Base-by-base conservation (phyloP, 2,888 invertebrate genomes). In the Brachypterus glaber region DNA sequence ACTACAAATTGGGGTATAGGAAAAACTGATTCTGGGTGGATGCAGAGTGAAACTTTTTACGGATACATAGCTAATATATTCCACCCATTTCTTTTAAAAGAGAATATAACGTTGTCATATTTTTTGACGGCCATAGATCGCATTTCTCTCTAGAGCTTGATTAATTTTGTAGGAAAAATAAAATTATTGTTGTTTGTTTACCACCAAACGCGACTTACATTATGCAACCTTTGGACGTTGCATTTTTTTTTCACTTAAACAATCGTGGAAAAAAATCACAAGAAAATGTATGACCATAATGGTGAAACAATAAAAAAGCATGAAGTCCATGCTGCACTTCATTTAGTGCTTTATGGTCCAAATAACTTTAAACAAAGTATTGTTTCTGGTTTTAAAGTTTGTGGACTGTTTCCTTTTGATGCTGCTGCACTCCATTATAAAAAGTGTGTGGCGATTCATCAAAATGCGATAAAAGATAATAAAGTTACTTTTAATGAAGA, bases 1-100 rank as follows among this genome's bases (percentile, higher is more conserved):
- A 37, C n/a, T n/a, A n/a, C 33, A 29, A 32, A 35, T 24, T 43
- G 35, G 39, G 39, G n/a, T 12, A 30, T 41, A 25, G 43, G 40
- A 14, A 45, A 30, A 16, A 39, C 45, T 9, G 43, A 43, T 15
- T 26, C 36, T 16, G 43, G 43, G 17, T 43, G 45, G 43, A 45
- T 43, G 33, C 39, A 41, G 25, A 39, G 43, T 30, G 39, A 38
- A 37, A 40, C 21, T 7, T 21, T 21, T 9, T 21, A 21, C 21
- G 21, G 9, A 9, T 21, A 21, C 9, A 7, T 21, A 7, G 21
- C 21, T 7, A 21, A 21, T 21, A 9, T 21, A 9, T 21, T 21
- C 21, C 21, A 21, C 9, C 21, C 21, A 7, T 21, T 21, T 9
- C 21, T 21, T 21, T 5, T 21, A 7, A 21, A 21, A 21, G 9